A percentile compares a stretch with the other conserved stretches of the same genome.
Evolutionary conservation across 1,140 invertebrate genomes (phyloP).

Genomic region (Trichogramma pretiosum): DNA sequence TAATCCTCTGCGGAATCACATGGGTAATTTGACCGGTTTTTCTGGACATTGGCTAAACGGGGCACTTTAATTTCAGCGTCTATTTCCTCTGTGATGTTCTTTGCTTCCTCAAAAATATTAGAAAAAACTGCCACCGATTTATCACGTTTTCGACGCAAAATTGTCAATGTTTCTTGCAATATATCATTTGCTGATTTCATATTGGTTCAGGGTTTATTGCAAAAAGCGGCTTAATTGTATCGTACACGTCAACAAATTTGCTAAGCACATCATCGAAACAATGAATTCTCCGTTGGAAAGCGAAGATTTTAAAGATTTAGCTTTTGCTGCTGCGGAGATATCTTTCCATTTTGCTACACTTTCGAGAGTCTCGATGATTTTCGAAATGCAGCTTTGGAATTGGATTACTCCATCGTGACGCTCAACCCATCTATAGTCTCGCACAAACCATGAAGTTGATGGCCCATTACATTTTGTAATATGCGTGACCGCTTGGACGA

Average conservation of each 20-base stretch:
- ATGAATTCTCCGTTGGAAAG: not conserved
- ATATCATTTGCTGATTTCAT: not conserved
- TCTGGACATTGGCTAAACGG: not conserved
- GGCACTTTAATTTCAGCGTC: not conserved
- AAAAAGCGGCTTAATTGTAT: not conserved
- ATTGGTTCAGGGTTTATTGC: not conserved
- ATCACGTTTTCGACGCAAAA: too few species aligned
- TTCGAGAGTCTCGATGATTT: constrained; percentile 11
- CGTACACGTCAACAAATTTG: not conserved
- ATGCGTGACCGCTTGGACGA: constrained; percentile 18
- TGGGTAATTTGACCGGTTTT: too few species aligned
- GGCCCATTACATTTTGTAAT: constrained; percentile 9
- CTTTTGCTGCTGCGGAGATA: constrained; percentile 16
- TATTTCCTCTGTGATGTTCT: not conserved
- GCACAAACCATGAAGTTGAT: constrained; percentile 17
- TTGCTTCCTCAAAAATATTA: not conserved
- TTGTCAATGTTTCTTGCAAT: not conserved
- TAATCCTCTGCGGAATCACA: not conserved
- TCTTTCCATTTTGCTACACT: constrained; percentile 13
- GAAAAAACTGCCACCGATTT: too few species aligned
- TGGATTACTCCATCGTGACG: constrained; percentile 17
- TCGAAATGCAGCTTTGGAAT: constrained; percentile 14
- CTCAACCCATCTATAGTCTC: constrained; percentile 23
- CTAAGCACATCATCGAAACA: not conserved
- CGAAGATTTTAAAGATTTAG: constrained; percentile 24